phyloP scores from a whole-genome alignment of 2,113 vertebrate species.

The Amblyopsis rosae region DNA sequence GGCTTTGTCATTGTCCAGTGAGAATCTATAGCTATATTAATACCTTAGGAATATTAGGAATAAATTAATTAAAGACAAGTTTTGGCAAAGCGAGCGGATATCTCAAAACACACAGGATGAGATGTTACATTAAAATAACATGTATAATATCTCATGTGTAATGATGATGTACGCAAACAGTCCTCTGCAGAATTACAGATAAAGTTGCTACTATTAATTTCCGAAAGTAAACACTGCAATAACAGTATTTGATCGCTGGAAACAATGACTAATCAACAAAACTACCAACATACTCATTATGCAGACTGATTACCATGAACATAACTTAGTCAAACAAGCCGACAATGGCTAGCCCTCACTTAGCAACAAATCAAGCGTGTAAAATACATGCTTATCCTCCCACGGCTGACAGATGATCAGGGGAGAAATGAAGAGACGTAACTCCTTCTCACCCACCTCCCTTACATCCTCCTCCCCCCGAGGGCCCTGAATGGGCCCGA shows the following conservation, averaged over 20 bases:
- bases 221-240: neutral
- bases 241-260: constrained; percentile 1
- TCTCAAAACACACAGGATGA: too few species aligned
- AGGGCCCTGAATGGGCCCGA: constrained; percentile 61
- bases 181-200: neutral
- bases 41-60: too few species aligned
- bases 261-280: constrained; percentile 27
- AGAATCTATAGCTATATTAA: constrained; percentile 73
- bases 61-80: too few species aligned
- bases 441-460: constrained; percentile 70
- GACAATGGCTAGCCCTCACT: constrained; percentile 69
- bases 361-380: constrained; percentile 79
- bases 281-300: constrained; percentile 22
- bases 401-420: constrained; percentile 74
- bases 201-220: neutral
- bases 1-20: constrained; percentile 59
- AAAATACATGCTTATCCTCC: constrained; percentile 80
- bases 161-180: neutral
- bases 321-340: constrained; percentile 58
- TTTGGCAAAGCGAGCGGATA: too few species aligned
- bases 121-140: constrained; percentile 21
- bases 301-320: constrained; percentile 42
- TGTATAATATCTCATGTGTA: neutral
- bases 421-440: constrained; percentile 78
- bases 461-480: constrained; percentile 53